phyloP scores from a whole-genome alignment of 1,140 invertebrate species.

The Cydia splendana region DNA sequence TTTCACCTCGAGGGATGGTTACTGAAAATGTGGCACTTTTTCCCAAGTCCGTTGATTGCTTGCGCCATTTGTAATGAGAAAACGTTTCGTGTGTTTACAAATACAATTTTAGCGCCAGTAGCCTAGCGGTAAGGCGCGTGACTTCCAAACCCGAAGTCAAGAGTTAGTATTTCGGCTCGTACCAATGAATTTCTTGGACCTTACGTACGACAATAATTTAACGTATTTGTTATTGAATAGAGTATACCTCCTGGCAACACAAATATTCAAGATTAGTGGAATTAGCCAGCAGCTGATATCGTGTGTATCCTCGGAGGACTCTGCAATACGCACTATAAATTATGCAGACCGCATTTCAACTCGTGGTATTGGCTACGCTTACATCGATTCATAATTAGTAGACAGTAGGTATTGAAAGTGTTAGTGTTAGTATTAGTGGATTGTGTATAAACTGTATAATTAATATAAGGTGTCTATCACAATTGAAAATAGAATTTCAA shows the following conservation, averaged over 20 bases:
- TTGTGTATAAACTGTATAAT: too few species aligned
- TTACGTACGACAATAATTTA: not conserved
- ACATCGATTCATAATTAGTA: not conserved
- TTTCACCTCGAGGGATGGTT: not conserved
- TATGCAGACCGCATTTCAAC: not conserved
- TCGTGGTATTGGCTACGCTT: not conserved
- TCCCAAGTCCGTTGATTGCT: not conserved
- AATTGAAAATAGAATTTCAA: too few species aligned
- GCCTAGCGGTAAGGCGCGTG: too few species aligned
- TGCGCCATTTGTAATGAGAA: not conserved
- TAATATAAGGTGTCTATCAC: too few species aligned
- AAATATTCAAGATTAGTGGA: not conserved
- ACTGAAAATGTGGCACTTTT: not conserved
- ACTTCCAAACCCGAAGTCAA: too few species aligned
- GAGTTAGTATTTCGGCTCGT: too few species aligned
- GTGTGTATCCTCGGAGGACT: not conserved
- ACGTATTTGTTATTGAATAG: too few species aligned
- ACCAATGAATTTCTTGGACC: too few species aligned
- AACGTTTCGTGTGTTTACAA: not conserved
- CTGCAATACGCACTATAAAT: constrained; percentile 1
- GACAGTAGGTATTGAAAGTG: too few species aligned
- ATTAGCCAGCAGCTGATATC: not conserved
- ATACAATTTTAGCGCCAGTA: too few species aligned
- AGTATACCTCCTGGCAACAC: not conserved
- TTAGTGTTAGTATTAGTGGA: too few species aligned